These are phyloP conservation scores for Papilio dardanus DNA, from an alignment of 1,140 invertebrate species.

Conservation along the genomic window DNA sequence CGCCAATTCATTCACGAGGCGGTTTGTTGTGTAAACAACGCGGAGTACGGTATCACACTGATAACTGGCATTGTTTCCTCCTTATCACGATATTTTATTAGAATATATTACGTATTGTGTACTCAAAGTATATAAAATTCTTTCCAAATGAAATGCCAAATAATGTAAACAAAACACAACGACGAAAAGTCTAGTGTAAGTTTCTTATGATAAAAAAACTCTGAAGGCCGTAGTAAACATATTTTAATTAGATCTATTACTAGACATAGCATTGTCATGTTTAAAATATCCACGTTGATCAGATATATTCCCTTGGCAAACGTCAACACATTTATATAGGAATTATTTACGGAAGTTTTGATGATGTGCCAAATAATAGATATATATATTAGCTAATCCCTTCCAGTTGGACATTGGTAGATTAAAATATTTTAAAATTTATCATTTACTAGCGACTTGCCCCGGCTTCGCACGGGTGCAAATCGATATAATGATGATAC, in stretches of 20 bases:
- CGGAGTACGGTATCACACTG: constrained; percentile 45
- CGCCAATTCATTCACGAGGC: constrained; percentile 16
- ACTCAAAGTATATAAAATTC: neutral
- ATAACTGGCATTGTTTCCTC: constrained; percentile 45
- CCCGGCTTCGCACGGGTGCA: too few species aligned
- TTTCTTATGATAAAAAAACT: neutral
- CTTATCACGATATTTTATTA: neutral
- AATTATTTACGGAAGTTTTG: constrained; percentile 15
- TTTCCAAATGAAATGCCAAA: neutral
- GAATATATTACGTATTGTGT: neutral
- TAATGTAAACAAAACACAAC: neutral
- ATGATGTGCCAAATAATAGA: constrained; percentile 6
- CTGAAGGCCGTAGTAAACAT: too few species aligned
- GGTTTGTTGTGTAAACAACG: constrained; percentile 66
- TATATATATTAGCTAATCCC: neutral
- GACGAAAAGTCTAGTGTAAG: neutral
- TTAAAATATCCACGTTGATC: neutral
- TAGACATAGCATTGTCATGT: neutral
- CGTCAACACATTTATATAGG: neutral
- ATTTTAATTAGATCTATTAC: too few species aligned
- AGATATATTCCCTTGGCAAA: neutral
- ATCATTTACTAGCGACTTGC: too few species aligned
- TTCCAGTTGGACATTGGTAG: neutral
- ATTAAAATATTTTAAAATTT: neutral
- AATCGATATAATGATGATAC: too few species aligned